Conservation (phyloP, 2,113 vertebrate species). For the Furnarius figulus region DNA sequence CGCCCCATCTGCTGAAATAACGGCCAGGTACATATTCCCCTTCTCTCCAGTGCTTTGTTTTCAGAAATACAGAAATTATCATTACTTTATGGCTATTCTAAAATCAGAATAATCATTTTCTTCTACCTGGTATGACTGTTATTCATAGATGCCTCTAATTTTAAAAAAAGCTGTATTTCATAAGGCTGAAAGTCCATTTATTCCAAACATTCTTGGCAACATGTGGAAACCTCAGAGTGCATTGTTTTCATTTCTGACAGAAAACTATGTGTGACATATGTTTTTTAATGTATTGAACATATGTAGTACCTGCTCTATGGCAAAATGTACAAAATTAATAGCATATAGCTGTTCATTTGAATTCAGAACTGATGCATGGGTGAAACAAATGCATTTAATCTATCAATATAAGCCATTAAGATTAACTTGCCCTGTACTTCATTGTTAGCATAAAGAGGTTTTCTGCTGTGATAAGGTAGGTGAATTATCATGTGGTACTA, state of each 20-base stretch:
- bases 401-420: conserved; percentile 18
- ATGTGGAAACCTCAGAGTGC: background rate
- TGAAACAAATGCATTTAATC: conserved; percentile 2
- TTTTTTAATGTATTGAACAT: conserved; percentile 1
- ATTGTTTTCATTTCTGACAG: conserved; percentile 38
- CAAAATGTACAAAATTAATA: conserved; percentile 25
- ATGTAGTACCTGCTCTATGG: background rate
- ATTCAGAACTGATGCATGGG: conserved; percentile 1
- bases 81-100: background rate
- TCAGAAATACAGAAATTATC: background rate
- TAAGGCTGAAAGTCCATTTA: background rate
- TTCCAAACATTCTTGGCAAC: conserved; percentile 11
- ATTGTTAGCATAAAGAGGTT: background rate
- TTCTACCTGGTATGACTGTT: background rate
- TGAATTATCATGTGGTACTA: background rate
- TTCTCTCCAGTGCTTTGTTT: background rate
- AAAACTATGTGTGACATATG: background rate
- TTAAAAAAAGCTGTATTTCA: background rate
- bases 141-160: background rate
- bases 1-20: background rate
- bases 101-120: background rate
- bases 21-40: background rate
- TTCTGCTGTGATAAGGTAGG: conserved; percentile 3
- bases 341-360: background rate
- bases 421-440: conserved; percentile 9